These are phyloP conservation scores for Oppia nitens DNA, from an alignment of 1,140 invertebrate genomes.

Conservation along the genomic window DNA sequence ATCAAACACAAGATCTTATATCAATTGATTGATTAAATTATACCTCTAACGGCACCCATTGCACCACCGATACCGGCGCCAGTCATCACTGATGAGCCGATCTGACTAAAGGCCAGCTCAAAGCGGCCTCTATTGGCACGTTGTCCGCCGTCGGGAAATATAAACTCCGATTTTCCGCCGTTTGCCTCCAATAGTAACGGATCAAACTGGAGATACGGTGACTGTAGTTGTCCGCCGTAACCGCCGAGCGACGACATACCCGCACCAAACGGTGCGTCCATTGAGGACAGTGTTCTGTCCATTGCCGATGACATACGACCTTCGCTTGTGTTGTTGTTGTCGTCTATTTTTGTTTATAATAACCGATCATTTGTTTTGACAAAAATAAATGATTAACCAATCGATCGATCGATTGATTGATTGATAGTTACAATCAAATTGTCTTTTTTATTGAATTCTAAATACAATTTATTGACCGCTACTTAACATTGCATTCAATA, in stretches of 20 bases:
- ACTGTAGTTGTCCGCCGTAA: not conserved
- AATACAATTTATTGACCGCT: too few species aligned
- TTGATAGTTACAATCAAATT: not conserved
- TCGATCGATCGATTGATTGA: not conserved
- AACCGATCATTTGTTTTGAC: not conserved
- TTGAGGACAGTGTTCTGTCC: not conserved
- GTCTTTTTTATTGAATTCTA: not conserved
- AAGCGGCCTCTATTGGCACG: constrained; percentile 55
- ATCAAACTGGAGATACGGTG: constrained; percentile 6
- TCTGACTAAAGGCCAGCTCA: constrained; percentile 78
- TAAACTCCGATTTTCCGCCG: constrained; percentile 41
- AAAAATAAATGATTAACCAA: not conserved
- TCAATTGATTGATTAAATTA: not conserved
- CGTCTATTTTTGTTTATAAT: too few species aligned
- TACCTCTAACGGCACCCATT: constrained; percentile 12
- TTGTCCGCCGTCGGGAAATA: constrained; percentile 71
- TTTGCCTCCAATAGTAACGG: not conserved
- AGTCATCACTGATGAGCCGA: constrained; percentile 45
- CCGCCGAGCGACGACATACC: not conserved
- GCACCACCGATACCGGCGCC: constrained; percentile 20
- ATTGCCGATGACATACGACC: not conserved
- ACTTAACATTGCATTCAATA: too few species aligned
- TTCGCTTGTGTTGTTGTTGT: not conserved
- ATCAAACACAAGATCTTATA: too few species aligned
- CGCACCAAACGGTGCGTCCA: not conserved